Evolutionary conservation across 2,888 invertebrate genomes (phyloP).

Genomic region (Spodoptera exigua): DNA sequence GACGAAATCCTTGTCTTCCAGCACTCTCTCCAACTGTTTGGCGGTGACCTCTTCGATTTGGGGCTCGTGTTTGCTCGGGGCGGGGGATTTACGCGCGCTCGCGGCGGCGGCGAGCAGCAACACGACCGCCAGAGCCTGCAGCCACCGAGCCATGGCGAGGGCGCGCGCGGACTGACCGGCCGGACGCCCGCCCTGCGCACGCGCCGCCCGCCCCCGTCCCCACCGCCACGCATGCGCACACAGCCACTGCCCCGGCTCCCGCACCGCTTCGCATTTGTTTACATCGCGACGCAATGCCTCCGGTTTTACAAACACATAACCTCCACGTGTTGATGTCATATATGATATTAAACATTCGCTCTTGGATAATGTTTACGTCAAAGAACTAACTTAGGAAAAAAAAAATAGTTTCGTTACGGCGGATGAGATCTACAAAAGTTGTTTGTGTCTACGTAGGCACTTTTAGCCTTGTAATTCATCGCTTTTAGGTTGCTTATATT

Average conservation of each 20-base stretch:
- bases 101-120: conserved; percentile 88
- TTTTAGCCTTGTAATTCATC: no score
- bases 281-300: conserved; percentile 63
- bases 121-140: conserved; percentile 84
- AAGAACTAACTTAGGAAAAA: no score
- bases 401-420: no score
- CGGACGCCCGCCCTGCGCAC: conserved; percentile 71
- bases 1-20: conserved; percentile 97
- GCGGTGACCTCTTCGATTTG: conserved; percentile 98
- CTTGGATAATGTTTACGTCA: no score
- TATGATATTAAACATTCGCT: no score
- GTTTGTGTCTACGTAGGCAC: no score
- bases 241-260: conserved; percentile 38
- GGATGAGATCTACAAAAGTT: no score
- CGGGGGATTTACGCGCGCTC: conserved; percentile 83
- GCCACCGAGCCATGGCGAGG: conserved; percentile 88
- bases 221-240: conserved; percentile 62
- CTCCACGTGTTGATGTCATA: conserved; percentile 32
- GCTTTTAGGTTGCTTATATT: no score
- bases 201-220: conserved; percentile 63
- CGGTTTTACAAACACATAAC: conserved; percentile 33
- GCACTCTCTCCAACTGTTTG: conserved; percentile 96
- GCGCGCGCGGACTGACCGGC: conserved; percentile 86
- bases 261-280: conserved; percentile 63
- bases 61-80: conserved; percentile 88